Conservation (phyloP, 2,113 vertebrate species). For the Zeus faber region DNA sequence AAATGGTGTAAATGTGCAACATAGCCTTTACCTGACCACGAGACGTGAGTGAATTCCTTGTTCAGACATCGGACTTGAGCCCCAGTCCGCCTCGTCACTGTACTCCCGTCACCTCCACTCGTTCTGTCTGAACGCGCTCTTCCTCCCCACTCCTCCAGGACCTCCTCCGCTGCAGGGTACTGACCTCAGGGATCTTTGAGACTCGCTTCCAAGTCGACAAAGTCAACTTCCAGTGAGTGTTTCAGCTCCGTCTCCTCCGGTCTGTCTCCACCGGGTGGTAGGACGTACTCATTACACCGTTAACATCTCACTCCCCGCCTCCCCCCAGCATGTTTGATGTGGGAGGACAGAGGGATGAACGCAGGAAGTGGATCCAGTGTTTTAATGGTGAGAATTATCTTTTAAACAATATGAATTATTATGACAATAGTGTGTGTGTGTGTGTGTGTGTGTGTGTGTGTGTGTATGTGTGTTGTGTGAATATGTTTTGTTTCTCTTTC, state of each 20-base stretch:
- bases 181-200: slow-evolving; percentile 67
- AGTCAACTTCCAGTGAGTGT: slow-evolving; percentile 69
- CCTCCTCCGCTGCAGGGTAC: slow-evolving; percentile 61
- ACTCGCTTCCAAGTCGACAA: slow-evolving; percentile 68
- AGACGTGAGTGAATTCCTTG: too few species aligned
- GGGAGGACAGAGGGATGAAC: slow-evolving; percentile 94
- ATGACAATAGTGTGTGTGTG: neutral
- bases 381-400: slow-evolving; percentile 86
- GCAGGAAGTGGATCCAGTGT: slow-evolving; percentile 98
- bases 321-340: slow-evolving; percentile 96
- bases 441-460: neutral
- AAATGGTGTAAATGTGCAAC: too few species aligned
- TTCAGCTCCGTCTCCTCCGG: neutral
- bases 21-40: too few species aligned
- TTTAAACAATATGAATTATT: neutral
- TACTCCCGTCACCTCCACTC: too few species aligned
- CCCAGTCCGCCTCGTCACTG: too few species aligned
- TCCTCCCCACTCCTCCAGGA: slow-evolving; percentile 39
- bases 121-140: too few species aligned
- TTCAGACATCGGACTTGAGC: too few species aligned
- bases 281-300: slow-evolving; percentile 7
- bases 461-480: neutral
- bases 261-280: neutral
- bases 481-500: neutral
- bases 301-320: slow-evolving; percentile 16